A percentile compares a stretch with the other conserved stretches of the same genome.
Conservation (phyloP, 2,797 vertebrate genomes). For the Sebastes diaconus region DNA sequence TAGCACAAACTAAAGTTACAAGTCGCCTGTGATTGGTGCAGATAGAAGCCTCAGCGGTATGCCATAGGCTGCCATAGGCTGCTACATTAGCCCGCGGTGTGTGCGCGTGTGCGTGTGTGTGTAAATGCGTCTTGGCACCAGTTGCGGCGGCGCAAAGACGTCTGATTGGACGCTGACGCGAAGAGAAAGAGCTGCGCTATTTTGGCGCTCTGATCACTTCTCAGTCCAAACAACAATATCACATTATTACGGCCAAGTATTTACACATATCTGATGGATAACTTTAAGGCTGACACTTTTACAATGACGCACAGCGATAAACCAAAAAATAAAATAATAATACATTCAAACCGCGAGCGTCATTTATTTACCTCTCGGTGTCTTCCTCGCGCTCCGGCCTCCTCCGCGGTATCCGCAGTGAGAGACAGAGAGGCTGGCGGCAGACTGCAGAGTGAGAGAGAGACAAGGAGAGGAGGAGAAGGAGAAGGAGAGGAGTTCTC, state of each 20-base stretch:
- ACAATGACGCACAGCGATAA: neutral
- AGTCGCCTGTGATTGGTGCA: slow-evolving; percentile 71
- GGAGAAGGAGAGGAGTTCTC: slow-evolving; percentile 42
- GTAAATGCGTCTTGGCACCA: slow-evolving; percentile 52
- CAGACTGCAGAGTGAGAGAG: slow-evolving; percentile 29
- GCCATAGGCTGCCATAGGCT: slow-evolving; percentile 72
- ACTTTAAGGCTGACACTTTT: neutral
- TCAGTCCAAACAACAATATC: neutral
- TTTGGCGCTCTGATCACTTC: slow-evolving; percentile 27
- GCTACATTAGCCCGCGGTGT: slow-evolving; percentile 54
- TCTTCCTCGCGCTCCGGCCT: slow-evolving; percentile 46
- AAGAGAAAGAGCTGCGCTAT: slow-evolving; percentile 25
- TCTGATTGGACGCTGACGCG: slow-evolving; percentile 67
- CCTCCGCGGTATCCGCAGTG: slow-evolving; percentile 57
- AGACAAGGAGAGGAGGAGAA: neutral
- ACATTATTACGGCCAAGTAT: neutral
- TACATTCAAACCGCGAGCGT: slow-evolving; percentile 2
- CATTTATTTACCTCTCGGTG: slow-evolving; percentile 68
- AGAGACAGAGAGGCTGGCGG: slow-evolving; percentile 32
- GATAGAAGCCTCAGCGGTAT: slow-evolving; percentile 31
- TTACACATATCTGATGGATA: neutral
- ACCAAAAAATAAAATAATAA: neutral
- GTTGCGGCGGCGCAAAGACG: slow-evolving; percentile 71
- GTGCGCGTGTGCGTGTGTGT: slow-evolving; percentile 25
- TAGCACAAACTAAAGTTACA: slow-evolving; percentile 11